phyloP scores from a whole-genome alignment of 2,888 invertebrate species.

The Idaea straminata region DNA sequence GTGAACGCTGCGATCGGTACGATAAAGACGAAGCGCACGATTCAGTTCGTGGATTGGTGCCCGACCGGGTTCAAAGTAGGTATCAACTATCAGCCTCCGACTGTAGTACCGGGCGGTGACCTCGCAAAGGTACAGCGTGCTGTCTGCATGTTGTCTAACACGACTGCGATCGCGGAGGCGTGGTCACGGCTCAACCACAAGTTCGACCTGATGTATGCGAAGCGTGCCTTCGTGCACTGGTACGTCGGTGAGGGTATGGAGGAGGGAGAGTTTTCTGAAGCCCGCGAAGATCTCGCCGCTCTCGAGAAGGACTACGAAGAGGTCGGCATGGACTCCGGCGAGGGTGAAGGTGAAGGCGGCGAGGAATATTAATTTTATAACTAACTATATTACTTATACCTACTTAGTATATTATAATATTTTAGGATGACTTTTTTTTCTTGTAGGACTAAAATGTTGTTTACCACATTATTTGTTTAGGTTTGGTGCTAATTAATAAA shows the following conservation, averaged over 20 bases:
- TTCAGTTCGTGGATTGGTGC: slow-evolving; percentile 97
- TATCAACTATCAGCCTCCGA: slow-evolving; percentile 93
- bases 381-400: slow-evolving; percentile 20
- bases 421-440: slow-evolving; percentile 38
- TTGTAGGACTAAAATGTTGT: slow-evolving; percentile 38
- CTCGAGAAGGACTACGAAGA: slow-evolving; percentile 93
- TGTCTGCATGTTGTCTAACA: slow-evolving; percentile 98
- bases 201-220: slow-evolving; percentile 97
- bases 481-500: slow-evolving; percentile 36
- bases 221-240: slow-evolving; percentile 98
- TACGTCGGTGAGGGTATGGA: slow-evolving; percentile 93
- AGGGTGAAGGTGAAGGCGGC: slow-evolving; percentile 89
- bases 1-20: slow-evolving; percentile 96
- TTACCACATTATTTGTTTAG: slow-evolving; percentile 29
- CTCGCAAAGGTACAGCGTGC: slow-evolving; percentile 95
- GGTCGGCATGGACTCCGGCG: slow-evolving; percentile 91
- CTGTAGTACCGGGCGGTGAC: slow-evolving; percentile 95
- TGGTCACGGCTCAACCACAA: slow-evolving; percentile 98
- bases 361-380: slow-evolving; percentile 84
- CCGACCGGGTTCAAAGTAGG: slow-evolving; percentile 89
- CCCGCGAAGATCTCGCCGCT: slow-evolving; percentile 81
- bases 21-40: slow-evolving; percentile 95
- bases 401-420: slow-evolving; percentile 39
- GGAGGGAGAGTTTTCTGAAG: slow-evolving; percentile 93
- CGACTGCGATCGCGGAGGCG: slow-evolving; percentile 98